phyloP scores from a whole-genome alignment of 2,888 invertebrate genomes.

The Mesorhabditis sp. region DNA sequence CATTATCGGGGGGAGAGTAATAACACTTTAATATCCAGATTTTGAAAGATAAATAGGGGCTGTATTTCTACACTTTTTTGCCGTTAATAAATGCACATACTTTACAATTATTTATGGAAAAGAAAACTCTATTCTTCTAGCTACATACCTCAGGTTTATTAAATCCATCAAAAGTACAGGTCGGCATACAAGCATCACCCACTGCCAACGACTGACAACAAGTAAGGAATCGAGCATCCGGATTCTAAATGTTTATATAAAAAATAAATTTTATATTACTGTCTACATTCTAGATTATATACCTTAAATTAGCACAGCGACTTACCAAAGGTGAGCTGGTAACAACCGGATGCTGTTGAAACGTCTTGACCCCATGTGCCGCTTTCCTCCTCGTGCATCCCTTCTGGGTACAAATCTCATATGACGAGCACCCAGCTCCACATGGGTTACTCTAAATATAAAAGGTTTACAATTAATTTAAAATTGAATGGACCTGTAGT shows the following conservation, averaged over 20 bases:
- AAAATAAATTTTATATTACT: background rate
- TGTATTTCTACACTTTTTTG: too few species aligned
- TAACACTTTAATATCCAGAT: too few species aligned
- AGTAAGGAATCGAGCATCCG: background rate
- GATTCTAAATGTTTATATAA: background rate
- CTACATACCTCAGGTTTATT: background rate
- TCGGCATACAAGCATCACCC: background rate
- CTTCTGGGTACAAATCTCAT: background rate
- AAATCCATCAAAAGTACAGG: conserved; percentile 1
- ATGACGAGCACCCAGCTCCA: background rate
- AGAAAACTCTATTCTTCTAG: background rate
- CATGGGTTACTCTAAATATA: background rate
- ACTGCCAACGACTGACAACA: background rate
- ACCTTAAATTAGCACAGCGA: background rate
- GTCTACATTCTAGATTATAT: too few species aligned
- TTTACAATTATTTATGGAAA: too few species aligned
- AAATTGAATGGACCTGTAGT: background rate
- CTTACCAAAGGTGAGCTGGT: conserved; percentile 3
- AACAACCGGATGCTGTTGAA: background rate
- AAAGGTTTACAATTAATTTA: background rate
- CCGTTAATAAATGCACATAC: too few species aligned
- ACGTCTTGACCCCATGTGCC: background rate
- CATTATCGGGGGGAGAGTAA: background rate
- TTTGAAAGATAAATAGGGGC: too few species aligned
- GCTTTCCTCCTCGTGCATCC: background rate